Base-by-base conservation (phyloP, 2,113 vertebrate species). In the Edolisoma coerulescens region DNA sequence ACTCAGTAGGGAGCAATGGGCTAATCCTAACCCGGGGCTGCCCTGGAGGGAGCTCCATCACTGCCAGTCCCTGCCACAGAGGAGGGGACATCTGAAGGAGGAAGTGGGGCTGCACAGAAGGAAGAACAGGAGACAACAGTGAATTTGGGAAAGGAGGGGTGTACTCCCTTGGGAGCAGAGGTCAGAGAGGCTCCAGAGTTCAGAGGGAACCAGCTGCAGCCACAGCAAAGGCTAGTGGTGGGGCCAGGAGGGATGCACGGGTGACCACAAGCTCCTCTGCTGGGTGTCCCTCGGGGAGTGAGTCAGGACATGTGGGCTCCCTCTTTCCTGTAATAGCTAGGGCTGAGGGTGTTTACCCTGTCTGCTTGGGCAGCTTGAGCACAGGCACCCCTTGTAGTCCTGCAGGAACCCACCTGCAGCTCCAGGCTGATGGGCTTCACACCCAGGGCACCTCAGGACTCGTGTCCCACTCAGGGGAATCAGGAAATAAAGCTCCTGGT, bases 331-430 rank as follows among this genome's bases (percentile, higher is more conserved):
- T 84, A 93, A 94, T 89, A 95, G 91, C 16, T 44, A 59, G 63
- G 45, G 78, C 78, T 0, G 0, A 82, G 70, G 37, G 49, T 90
- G 87, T 95, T 97, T 96, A 84, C 49, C 32, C 57, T 82, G 88
- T 84, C 78, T 91, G 78, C 63, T 60, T 7, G 0, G 56, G 82
- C 75, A 84, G 81, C 69, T 77, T 0, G 0, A 84, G 70, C 78
- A 94, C 87, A 94, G 67, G 53, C 37, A 79, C 10, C 57, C 77
- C 94, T 90, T 95, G 88, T 96, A 70, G 61, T 53, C 67, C 63
- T 61, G 63, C 2, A 6, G 89, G 16, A 91, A 41, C 39, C 52
- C 64, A 39, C 59, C 71, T 8, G 7, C 67, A 94, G 52, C 74
- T 63, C 57, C 61, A 84, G 47, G 50, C 64, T 84, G 69, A 35